A percentile compares a stretch with the other conserved stretches of the same genome.
phyloP scores from a whole-genome alignment of 1,140 invertebrate genomes.

The Drosophila erecta region DNA sequence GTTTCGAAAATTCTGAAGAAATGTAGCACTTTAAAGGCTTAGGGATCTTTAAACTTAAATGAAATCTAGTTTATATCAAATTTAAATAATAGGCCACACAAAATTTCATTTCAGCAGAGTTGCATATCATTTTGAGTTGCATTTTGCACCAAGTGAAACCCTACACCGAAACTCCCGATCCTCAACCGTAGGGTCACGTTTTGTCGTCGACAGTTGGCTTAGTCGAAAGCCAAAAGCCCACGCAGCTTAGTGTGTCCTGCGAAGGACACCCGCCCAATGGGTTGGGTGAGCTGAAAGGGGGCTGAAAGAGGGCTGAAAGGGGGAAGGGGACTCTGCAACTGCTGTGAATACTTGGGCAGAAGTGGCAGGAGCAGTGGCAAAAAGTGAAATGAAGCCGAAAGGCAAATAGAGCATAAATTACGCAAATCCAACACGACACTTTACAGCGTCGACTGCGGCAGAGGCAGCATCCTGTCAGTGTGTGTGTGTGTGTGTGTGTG shows the following conservation, averaged over 20 bases:
- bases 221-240: conserved; percentile 37
- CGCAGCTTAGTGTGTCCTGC: conserved; percentile 46
- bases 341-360: conserved; percentile 55
- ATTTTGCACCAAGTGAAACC: not conserved
- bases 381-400: conserved; percentile 82
- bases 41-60: too few relatives aligned
- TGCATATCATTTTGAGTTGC: too few relatives aligned
- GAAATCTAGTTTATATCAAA: too few relatives aligned
- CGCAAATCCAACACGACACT: conserved; percentile 82
- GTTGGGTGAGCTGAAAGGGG: too few relatives aligned
- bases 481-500: conserved; percentile 7
- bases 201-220: conserved; percentile 46
- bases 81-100: too few relatives aligned
- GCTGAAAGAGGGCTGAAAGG: not conserved
- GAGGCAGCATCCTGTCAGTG: conserved; percentile 14
- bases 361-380: conserved; percentile 56
- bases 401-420: conserved; percentile 84
- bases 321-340: not conserved
- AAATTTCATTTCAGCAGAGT: too few relatives aligned
- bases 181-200: not conserved
- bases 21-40: too few relatives aligned
- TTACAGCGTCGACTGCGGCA: conserved; percentile 41
- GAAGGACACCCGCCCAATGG: conserved; percentile 20
- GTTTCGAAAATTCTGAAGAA: too few relatives aligned
- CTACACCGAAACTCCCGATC: not conserved